phyloP scores from a whole-genome alignment of 2,113 vertebrate genomes.

The Cheirogaleus medius region DNA sequence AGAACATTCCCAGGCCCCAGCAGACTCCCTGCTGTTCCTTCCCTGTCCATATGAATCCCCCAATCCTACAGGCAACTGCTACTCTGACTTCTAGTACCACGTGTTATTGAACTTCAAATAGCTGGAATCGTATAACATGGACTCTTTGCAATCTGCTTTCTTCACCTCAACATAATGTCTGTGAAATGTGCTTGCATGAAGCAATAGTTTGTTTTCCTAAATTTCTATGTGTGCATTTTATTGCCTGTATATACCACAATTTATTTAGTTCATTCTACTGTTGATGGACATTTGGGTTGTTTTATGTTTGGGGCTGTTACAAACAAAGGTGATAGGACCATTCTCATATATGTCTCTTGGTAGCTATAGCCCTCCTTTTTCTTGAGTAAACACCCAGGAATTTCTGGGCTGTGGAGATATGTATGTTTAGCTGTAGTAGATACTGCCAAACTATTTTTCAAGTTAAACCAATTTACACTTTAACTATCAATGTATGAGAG shows the following conservation, averaged over 20 bases:
- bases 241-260: background rate
- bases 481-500: background rate
- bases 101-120: background rate
- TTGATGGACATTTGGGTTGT: too few species aligned
- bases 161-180: background rate
- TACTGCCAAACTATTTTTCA: background rate
- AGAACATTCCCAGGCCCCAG: background rate
- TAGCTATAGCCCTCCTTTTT: background rate
- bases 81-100: background rate
- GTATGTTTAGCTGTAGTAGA: background rate
- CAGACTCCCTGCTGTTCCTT: background rate
- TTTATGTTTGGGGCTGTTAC: background rate
- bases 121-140: accelerated
- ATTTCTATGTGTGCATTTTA: too few species aligned
- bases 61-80: background rate
- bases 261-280: background rate
- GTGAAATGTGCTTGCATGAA: background rate
- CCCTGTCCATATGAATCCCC: background rate
- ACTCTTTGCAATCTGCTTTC: background rate
- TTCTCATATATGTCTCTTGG: background rate
- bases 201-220: background rate
- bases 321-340: background rate
- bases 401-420: background rate
- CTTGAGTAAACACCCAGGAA: background rate
- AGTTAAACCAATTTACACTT: background rate